Conservation (phyloP, 2,888 invertebrate species). For the Ellobium chinense region DNA sequence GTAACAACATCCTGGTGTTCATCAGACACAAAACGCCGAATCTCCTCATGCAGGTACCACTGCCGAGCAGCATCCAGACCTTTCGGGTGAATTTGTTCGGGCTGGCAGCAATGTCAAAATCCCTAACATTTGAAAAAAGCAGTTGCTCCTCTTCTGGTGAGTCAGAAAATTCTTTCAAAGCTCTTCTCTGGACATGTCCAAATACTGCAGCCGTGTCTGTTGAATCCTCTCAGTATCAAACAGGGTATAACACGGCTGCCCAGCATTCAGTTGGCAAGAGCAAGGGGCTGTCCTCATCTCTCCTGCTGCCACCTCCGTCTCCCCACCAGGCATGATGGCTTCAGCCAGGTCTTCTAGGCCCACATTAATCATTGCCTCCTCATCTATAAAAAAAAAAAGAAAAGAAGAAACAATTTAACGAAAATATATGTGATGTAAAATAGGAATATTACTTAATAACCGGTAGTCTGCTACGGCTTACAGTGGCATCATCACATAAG, state of each 20-base stretch:
- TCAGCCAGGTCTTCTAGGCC: not conserved
- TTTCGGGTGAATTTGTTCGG: not conserved
- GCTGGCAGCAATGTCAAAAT: not conserved
- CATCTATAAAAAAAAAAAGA: not conserved
- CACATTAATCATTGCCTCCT: not conserved
- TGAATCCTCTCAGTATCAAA: not conserved
- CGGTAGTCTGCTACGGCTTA: not conserved
- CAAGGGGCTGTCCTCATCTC: not conserved
- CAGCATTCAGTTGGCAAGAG: not conserved
- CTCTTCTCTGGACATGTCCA: not conserved
- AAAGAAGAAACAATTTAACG: no score
- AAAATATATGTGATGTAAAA: not conserved
- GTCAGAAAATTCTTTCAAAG: not conserved
- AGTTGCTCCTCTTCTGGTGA: not conserved
- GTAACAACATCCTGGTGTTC: not conserved
- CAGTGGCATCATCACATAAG: not conserved
- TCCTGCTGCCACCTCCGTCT: not conserved
- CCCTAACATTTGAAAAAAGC: not conserved
- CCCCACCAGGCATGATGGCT: not conserved
- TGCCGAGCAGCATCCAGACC: not conserved
- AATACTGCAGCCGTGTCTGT: not conserved
- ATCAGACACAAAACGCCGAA: not conserved
- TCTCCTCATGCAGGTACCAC: not conserved
- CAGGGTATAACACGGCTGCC: not conserved
- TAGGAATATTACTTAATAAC: not conserved